phyloP scores from a whole-genome alignment of 2,888 invertebrate species.

The Cephus rjabovi region DNA sequence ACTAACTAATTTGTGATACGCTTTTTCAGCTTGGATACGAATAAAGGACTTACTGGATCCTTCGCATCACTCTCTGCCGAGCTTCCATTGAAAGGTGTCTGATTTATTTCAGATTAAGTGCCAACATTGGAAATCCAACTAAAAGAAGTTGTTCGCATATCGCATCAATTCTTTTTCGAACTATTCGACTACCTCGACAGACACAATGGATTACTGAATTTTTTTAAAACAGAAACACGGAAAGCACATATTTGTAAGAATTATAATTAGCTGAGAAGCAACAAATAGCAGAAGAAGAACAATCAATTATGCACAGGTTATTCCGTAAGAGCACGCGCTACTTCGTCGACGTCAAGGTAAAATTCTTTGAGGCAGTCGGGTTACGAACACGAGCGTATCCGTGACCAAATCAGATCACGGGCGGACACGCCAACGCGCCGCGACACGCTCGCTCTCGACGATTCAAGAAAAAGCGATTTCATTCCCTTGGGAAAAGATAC shows the following conservation, averaged over 20 bases:
- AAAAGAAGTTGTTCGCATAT: neutral
- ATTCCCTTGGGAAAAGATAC: neutral
- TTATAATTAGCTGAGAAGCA: slow-evolving; percentile 2
- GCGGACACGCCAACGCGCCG: slow-evolving; percentile 16
- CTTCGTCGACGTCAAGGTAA: slow-evolving; percentile 1
- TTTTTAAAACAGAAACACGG: neutral
- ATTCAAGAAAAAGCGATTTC: slow-evolving; percentile 2
- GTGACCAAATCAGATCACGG: slow-evolving; percentile 48
- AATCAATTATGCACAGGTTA: slow-evolving; percentile 13
- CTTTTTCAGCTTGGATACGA: neutral
- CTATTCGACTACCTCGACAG: neutral
- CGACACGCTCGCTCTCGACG: slow-evolving; percentile 5
- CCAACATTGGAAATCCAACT: neutral
- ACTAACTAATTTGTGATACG: neutral
- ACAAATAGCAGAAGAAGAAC: neutral
- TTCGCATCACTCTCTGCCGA: neutral
- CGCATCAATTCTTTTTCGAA: neutral
- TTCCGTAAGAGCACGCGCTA: slow-evolving; percentile 8
- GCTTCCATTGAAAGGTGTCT: neutral
- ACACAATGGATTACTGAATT: neutral
- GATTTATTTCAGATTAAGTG: neutral
- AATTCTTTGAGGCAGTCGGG: slow-evolving; percentile 3
- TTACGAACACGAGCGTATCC: slow-evolving; percentile 51
- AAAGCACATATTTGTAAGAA: neutral
- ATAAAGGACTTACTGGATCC: neutral